Percentiles rank a stretch among this genome's conserved stretches.
These are phyloP conservation scores for Xiphorhynchus erythropygius DNA, from an alignment of 2,797 vertebrate genomes.

Conservation along the genomic window DNA sequence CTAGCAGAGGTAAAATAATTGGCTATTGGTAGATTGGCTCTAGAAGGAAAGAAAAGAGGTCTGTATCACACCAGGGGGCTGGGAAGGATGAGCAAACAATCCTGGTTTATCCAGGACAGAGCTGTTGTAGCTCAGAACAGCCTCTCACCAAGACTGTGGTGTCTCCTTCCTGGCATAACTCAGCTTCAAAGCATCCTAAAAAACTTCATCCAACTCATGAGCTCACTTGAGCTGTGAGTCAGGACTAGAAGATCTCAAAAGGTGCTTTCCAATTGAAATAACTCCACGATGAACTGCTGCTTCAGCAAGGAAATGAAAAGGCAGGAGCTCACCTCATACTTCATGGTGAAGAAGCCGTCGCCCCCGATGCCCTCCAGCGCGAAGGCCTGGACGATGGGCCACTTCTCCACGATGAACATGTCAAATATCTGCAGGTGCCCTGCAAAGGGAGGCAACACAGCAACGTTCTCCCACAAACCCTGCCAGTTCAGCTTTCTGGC, in stretches of 20 bases:
- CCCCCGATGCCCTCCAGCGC: conserved; percentile 95
- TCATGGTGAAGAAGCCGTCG: conserved; percentile 97
- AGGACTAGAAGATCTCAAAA: background rate
- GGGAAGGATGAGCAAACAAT: background rate
- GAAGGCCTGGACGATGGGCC: conserved; percentile 97
- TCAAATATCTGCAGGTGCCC: conserved; percentile 95
- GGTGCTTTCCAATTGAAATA: background rate
- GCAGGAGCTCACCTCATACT: conserved; percentile 84
- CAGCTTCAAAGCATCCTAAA: background rate
- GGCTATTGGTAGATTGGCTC: background rate
- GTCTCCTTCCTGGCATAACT: background rate
- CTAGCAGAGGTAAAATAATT: background rate
- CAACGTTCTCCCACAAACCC: background rate
- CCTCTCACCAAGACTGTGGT: background rate
- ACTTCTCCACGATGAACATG: conserved; percentile 96
- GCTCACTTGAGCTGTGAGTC: background rate
- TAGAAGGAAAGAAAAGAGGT: background rate
- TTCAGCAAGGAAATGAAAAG: background rate
- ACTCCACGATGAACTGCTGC: background rate
- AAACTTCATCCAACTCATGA: background rate
- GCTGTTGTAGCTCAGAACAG: fast-evolving
- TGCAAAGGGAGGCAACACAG: conserved; percentile 64
- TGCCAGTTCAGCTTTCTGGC: background rate
- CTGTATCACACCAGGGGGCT: background rate
- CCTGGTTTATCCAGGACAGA: background rate